phyloP scores from a whole-genome alignment of 2,797 vertebrate genomes.

The Chaetophractus vellerosus region DNA sequence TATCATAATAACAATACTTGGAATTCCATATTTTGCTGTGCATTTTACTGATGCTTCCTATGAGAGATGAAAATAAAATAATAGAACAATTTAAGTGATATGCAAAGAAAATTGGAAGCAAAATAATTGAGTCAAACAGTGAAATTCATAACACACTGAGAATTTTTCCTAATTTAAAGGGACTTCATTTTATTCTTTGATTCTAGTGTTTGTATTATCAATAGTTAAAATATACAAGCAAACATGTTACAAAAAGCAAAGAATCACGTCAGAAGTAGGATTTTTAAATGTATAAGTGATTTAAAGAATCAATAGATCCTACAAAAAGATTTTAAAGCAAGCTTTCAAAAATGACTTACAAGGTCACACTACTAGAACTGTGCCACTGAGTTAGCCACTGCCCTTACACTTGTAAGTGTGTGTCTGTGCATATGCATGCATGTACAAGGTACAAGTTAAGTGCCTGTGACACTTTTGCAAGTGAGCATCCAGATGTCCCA shows the following conservation, averaged over 20 bases:
- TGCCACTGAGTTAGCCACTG: background rate
- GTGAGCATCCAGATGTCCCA: too few relatives aligned
- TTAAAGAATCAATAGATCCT: background rate
- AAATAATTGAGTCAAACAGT: background rate
- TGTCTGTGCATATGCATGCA: too few relatives aligned
- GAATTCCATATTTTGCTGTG: background rate
- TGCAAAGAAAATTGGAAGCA: background rate
- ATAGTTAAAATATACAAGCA: background rate
- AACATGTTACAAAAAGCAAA: background rate
- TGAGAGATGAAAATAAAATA: background rate
- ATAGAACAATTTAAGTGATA: background rate
- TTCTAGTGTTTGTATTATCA: background rate
- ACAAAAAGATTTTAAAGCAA: background rate
- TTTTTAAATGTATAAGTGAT: background rate
- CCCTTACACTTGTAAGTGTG: too few relatives aligned
- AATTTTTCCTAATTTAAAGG: background rate
- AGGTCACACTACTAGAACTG: background rate
- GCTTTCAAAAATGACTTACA: background rate
- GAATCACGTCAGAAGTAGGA: background rate
- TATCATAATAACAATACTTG: background rate
- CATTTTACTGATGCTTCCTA: background rate
- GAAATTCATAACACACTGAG: background rate
- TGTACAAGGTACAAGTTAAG: too few relatives aligned
- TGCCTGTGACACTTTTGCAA: background rate
- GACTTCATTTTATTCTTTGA: background rate